These are phyloP conservation scores for Achlya flavicornis DNA, from an alignment of 2,888 invertebrate genomes.

Conservation along the genomic window DNA sequence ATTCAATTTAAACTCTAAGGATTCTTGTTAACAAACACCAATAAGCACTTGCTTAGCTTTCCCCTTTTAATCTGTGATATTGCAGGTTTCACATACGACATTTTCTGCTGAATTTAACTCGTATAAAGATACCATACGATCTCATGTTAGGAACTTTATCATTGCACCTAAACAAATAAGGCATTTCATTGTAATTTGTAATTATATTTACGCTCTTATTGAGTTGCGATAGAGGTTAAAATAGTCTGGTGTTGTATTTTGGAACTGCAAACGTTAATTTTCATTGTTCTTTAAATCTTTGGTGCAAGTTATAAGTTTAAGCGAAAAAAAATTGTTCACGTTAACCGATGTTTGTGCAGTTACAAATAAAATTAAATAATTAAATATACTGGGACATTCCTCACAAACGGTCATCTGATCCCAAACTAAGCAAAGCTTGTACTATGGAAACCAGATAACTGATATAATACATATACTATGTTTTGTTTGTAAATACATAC, in stretches of 20 bases:
- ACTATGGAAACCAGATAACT: too few species aligned
- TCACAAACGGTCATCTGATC: too few species aligned
- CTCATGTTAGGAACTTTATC: constrained; percentile 47
- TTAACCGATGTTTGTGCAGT: not conserved
- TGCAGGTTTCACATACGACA: constrained; percentile 52
- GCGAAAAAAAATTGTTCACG: not conserved
- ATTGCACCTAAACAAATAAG: constrained; percentile 71
- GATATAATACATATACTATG: too few species aligned
- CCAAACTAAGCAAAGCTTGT: too few species aligned
- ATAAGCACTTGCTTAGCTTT: constrained; percentile 5
- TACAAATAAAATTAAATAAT: not conserved
- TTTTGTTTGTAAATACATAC: too few species aligned
- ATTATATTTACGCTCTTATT: constrained; percentile 14
- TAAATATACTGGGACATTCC: too few species aligned
- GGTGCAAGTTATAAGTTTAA: not conserved
- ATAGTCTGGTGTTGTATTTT: not conserved
- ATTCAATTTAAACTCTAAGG: too few species aligned
- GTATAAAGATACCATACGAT: constrained; percentile 35
- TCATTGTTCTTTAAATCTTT: not conserved
- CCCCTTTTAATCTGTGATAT: constrained; percentile 23
- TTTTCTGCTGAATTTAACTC: constrained; percentile 57
- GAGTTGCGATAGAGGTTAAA: not conserved
- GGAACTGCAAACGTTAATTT: not conserved
- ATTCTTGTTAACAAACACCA: not conserved
- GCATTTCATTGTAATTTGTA: constrained; percentile 8